phyloP scores from a whole-genome alignment of 2,888 invertebrate species.

The Lasiommata megera region DNA sequence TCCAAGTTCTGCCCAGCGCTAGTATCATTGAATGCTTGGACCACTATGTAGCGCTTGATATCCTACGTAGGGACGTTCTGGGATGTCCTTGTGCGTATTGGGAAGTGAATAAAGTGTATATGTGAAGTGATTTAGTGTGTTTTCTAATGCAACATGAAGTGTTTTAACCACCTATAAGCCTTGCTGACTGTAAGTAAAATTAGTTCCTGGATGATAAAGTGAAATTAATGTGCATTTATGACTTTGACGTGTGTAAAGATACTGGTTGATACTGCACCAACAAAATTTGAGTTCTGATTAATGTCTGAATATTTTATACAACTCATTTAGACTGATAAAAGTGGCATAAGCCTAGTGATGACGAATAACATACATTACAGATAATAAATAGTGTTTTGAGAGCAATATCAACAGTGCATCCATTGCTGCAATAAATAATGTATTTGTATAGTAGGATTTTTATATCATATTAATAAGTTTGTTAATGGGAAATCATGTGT shows the following conservation, averaged over 20 bases:
- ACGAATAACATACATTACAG: background rate
- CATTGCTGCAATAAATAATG: background rate
- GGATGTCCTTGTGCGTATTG: slow-evolving; percentile 42
- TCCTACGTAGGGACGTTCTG: slow-evolving; percentile 46
- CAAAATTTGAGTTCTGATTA: too few relatives aligned
- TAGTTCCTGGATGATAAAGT: background rate
- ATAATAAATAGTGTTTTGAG: background rate
- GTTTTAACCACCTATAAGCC: slow-evolving; percentile 1
- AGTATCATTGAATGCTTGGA: slow-evolving; percentile 57
- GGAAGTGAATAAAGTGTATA: slow-evolving; percentile 33
- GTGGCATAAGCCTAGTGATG: background rate
- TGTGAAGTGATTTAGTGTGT: background rate
- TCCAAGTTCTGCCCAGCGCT: slow-evolving; percentile 86
- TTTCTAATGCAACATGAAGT: slow-evolving; percentile 4
- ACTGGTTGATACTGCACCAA: too few relatives aligned
- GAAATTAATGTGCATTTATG: slow-evolving; percentile 2
- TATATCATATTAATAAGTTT: background rate
- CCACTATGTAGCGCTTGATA: slow-evolving; percentile 54
- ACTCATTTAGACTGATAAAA: too few relatives aligned
- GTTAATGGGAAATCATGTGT: background rate
- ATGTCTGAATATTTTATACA: too few relatives aligned
- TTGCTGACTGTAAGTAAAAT: background rate
- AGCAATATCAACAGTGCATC: background rate
- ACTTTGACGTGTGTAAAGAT: background rate
- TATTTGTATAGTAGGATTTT: background rate